A percentile compares a stretch with the other conserved stretches of the same genome.
phyloP scores from a whole-genome alignment of 2,888 invertebrate species.

The Acronicta aceris region DNA sequence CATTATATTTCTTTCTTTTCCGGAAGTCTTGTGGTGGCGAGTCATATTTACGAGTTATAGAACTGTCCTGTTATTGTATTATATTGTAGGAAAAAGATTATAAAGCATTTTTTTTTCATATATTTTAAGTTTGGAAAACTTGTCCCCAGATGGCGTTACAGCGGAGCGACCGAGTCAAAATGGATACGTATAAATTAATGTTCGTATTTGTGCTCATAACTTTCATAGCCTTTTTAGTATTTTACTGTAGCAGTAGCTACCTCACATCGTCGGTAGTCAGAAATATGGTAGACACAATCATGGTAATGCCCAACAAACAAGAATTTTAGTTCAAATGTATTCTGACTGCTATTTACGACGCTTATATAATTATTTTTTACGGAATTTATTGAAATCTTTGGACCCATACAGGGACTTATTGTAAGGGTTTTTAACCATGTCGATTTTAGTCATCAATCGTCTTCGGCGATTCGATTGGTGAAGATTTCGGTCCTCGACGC shows the following conservation, averaged over 20 bases:
- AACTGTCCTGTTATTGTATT: too few relatives aligned
- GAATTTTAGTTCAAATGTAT: conserved; percentile 20
- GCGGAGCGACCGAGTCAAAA: conserved; percentile 39
- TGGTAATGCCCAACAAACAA: background rate
- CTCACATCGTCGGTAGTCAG: background rate
- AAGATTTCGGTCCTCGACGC: too few relatives aligned
- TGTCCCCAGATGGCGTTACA: conserved; percentile 55
- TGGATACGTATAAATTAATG: conserved; percentile 57
- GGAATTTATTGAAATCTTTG: too few relatives aligned
- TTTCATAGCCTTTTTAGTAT: conserved; percentile 16
- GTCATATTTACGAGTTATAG: too few relatives aligned
- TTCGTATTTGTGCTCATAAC: conserved; percentile 59
- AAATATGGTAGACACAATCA: conserved; percentile 9
- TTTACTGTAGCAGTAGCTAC: conserved; percentile 9
- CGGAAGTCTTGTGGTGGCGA: too few relatives aligned
- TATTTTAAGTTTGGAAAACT: conserved; percentile 11
- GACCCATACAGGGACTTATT: too few relatives aligned
- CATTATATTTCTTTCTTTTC: too few relatives aligned
- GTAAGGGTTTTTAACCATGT: too few relatives aligned
- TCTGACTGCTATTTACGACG: background rate
- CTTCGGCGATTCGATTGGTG: too few relatives aligned
- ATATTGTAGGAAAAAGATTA: too few relatives aligned
- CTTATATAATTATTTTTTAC: too few relatives aligned
- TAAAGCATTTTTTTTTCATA: background rate
- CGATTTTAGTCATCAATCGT: too few relatives aligned